Base-by-base conservation (phyloP, 2,113 vertebrate genomes). In the Syngnathus typhle region DNA sequence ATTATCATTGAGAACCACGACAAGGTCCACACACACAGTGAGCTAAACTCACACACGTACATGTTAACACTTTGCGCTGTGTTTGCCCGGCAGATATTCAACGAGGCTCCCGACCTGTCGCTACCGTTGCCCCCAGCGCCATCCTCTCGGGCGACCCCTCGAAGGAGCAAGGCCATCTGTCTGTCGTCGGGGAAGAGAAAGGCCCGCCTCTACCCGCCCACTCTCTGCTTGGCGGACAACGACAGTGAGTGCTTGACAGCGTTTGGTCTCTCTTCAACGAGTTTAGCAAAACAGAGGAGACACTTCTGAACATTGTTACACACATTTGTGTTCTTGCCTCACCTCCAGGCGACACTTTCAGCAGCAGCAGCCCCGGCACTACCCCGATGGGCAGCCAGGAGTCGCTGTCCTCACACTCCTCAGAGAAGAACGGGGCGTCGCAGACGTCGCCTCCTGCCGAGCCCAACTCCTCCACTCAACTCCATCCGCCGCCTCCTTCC, bases 371-470 rank as follows among this genome's bases (percentile, higher is more conserved):
- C 73, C 93, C 95, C 0, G 93, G 95, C 83, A 97, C 95, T 46
- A 99, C 97, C 0, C 97, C 96, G 0, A 96, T 95, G 93, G 97
- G 97, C 75, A 99, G 97, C 86, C 92, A 94, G 43, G 97, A 98
- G 76, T 99, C 97, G 1, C 92, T 99, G 27, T 99, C 97, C 54
- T 99, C 97, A 4, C 97, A 99, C 83, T 99, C 95, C n/a, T 99
- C 97, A 0, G 97, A 99, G 74, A 95, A 94, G 80, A 99, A 98
- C 59, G 94, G 93, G 67, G 89, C 90, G 10, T 89, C 89, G 27
- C 94, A 93, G 77, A 89, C 91, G 0, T 90, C 92, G 72, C 80
- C 86, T 13, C 70, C 75, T 0, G 70, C 63, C 23, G 16, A 49
- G 47, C 44, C 79, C 6, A 7, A 19, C 64, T 60, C 78, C 0